Evolutionary conservation across 2,888 invertebrate species (phyloP), one percentile per base, ranked within the genome.

Genomic region (Merodon equestris): DNA sequence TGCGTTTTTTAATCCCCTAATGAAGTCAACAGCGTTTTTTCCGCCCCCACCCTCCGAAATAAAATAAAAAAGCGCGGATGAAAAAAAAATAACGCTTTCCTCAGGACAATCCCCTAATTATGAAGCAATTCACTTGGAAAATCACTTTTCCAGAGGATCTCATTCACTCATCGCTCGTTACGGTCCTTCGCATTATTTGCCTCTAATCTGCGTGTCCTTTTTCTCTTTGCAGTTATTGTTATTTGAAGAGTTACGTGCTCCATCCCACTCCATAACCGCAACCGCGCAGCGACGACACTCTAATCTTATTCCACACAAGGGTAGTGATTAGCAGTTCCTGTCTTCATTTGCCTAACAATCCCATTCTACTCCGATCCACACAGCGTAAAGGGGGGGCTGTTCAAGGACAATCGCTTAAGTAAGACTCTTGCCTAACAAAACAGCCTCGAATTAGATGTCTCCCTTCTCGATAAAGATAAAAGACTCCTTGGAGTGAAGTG

Each of bases 291-390:
- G n/a, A n/a, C n/a, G n/a, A 36, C 44, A 58, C 54, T 63, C 60
- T 70, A 74, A 70, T 74, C 68, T 70, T 70, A 74, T 70, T 68
- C 18, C 40, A 68, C 63, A 79, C 74, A 79, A 74, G 68, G 68
- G 44, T 58, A 63, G 74, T 79, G 79, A 79, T 79, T 79, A 79
- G 79, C 47, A 79, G 79, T 74, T 68, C 79, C 74, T 74, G 67
- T 68, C 63, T 73, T 72, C 47, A 63, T 67, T 61, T 72, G 58
- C 61, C 38, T 17, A 5, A 42, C 10, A 14, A 4, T 1, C 1
- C 9, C 4, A 44, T 0, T n/a, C n/a, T n/a, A n/a, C n/a, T n/a
- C n/a, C n/a, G n/a, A n/a, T n/a, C n/a, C n/a, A n/a, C n/a, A n/a
- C n/a, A n/a, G n/a, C n/a, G n/a, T n/a, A n/a, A n/a, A 40, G 27